phyloP scores from a whole-genome alignment of 1,140 invertebrate genomes.

The Drosophila ironensis region DNA sequence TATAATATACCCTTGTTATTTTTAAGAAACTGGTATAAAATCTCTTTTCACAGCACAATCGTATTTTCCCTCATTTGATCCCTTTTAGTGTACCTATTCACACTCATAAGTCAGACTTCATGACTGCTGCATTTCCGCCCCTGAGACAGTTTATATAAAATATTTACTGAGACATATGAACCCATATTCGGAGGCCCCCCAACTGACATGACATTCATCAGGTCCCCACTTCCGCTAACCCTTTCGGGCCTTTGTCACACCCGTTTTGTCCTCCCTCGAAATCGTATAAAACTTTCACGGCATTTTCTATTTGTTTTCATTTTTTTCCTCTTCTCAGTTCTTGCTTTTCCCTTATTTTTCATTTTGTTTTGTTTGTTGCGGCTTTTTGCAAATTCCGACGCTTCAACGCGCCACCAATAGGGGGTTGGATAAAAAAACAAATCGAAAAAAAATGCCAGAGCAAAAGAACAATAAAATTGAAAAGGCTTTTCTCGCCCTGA shows the following conservation, averaged over 20 bases:
- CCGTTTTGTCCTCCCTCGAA: conserved; percentile 21
- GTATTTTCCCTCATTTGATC: neutral
- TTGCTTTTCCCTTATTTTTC: conserved; percentile 13
- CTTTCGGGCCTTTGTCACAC: conserved; percentile 56
- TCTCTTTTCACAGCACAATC: neutral
- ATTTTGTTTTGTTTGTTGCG: conserved; percentile 48
- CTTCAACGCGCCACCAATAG: conserved; percentile 33
- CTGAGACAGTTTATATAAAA: neutral
- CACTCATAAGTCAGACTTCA: neutral
- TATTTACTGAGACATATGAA: neutral
- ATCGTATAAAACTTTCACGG: conserved; percentile 64
- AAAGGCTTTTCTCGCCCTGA: conserved; percentile 20
- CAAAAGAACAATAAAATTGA: conserved; percentile 47
- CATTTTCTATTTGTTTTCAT: conserved; percentile 57
- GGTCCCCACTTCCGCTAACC: conserved; percentile 11
- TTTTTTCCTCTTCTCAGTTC: conserved; percentile 15
- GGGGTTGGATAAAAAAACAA: neutral
- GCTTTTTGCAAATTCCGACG: conserved; percentile 53
- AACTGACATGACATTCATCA: conserved; percentile 30
- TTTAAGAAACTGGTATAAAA: no score
- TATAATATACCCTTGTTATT: no score
- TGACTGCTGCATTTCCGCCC: conserved; percentile 15
- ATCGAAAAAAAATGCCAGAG: neutral
- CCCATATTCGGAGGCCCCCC: neutral
- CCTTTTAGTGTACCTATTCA: neutral